phyloP scores from a whole-genome alignment of 2,888 invertebrate genomes.

The Apodemia duryi region DNA sequence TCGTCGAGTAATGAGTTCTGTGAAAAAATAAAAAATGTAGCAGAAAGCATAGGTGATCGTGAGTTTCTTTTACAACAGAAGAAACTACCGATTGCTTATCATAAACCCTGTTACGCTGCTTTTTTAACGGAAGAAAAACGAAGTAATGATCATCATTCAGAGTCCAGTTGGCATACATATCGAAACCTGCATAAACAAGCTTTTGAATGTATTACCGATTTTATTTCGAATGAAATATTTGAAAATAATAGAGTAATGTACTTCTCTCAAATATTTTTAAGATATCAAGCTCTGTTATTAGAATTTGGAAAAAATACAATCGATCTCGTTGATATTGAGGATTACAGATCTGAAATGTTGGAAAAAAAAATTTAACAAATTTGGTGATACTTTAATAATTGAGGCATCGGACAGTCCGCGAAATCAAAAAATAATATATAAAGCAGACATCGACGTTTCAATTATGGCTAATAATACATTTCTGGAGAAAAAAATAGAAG shows the following conservation, averaged over 20 bases:
- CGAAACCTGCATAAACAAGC: not conserved
- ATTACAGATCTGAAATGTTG: constrained; percentile 35
- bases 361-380: constrained; percentile 23
- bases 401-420: constrained; percentile 18
- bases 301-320: constrained; percentile 30
- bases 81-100: no score
- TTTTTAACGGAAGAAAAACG: no score
- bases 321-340: constrained; percentile 31
- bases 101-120: no score
- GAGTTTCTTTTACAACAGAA: no score
- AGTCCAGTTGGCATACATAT: not conserved
- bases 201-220: not conserved
- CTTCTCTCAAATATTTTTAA: constrained; percentile 28
- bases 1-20: no score
- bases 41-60: no score
- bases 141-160: no score
- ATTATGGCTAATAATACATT: constrained; percentile 34
- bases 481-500: constrained; percentile 27
- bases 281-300: constrained; percentile 29
- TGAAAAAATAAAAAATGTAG: no score
- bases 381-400: constrained; percentile 23
- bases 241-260: constrained; percentile 20
- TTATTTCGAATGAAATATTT: not conserved
- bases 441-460: constrained; percentile 36
- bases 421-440: constrained; percentile 34